Base-by-base conservation (phyloP, 2,113 vertebrate species). In the Conger conger region DNA sequence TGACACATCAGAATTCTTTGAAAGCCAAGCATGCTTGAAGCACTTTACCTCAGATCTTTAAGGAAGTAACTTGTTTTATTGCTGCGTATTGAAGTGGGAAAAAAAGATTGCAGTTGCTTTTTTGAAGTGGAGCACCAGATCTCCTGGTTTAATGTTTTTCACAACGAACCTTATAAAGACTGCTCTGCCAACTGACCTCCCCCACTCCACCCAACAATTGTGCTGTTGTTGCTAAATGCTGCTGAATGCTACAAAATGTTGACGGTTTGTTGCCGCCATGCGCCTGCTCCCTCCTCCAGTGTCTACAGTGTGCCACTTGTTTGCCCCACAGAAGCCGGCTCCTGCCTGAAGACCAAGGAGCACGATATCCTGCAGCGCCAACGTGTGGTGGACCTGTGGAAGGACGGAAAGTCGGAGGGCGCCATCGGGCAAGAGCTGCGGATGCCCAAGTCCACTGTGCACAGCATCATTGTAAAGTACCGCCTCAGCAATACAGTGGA, bases 401-500 rank as follows among this genome's bases (percentile, higher is more conserved):
- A 96, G 90, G 95, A 95, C 37, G 95, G 95, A 90, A 95, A 94
- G 91, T 96, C 95, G 73, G 95, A 96, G 90, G 95, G 95, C 33
- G 92, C 94, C 89, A 96, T 96, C 35, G 95, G 94, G 88, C 94
- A 90, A 88, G 95, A 95, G 93, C 94, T 95, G 88, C 89, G 91
- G 88, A 95, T 96, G 95, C 95, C 95, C 85, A 96, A 96, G 89
- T 95, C 95, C 87, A 96, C 95, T 0, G 95, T 96, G 88, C 95
- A 96, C 95, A 96, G 95, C 92, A 96, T 96, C 93, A 96, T 96
- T 57, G 94, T 95, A 88, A 96, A 96, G 93, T 96, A 96, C 89
- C 92, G 95, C 2, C 94, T 96, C 88, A 96, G 95, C 92, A 96
- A 96, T 93, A 96, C 95, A 2, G 95, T 96, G 92, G 95, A 96